These are phyloP conservation scores for Cardiocondyla obscurior DNA, from an alignment of 1,140 invertebrate genomes.

Conservation along the genomic window DNA sequence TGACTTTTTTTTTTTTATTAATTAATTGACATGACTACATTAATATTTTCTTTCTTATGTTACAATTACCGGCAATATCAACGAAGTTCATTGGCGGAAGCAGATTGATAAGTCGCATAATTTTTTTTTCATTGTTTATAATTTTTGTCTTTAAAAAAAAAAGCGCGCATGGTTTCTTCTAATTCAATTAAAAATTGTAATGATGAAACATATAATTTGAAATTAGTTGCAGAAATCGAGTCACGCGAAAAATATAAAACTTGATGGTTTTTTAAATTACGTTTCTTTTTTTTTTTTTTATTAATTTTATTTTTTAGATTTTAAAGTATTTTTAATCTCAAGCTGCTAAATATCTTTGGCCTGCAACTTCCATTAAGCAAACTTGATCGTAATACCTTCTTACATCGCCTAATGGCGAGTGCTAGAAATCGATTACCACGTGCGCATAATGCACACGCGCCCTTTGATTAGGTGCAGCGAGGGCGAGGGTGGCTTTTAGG, in stretches of 20 bases:
- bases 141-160: too few species aligned
- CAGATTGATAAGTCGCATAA: too few species aligned
- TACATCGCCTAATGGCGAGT: not conserved
- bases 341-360: not conserved
- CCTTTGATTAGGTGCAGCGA: constrained; percentile 50
- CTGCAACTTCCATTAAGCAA: not conserved
- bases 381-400: constrained; percentile 4
- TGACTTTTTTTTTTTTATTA: too few species aligned
- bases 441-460: constrained; percentile 42
- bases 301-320: not conserved
- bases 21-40: too few species aligned
- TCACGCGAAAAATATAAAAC: not conserved
- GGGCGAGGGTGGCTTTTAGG: constrained; percentile 60
- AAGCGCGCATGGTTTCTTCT: too few species aligned
- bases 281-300: not conserved
- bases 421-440: constrained; percentile 33
- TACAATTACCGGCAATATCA: too few species aligned
- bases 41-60: too few species aligned
- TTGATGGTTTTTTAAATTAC: not conserved
- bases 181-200: too few species aligned
- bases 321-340: not conserved
- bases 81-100: too few species aligned
- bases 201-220: not conserved
- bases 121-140: too few species aligned
- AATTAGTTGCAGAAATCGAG: not conserved